These are phyloP conservation scores for Polymixis flavicincta DNA, from an alignment of 2,888 invertebrate genomes.

Conservation along the genomic window DNA sequence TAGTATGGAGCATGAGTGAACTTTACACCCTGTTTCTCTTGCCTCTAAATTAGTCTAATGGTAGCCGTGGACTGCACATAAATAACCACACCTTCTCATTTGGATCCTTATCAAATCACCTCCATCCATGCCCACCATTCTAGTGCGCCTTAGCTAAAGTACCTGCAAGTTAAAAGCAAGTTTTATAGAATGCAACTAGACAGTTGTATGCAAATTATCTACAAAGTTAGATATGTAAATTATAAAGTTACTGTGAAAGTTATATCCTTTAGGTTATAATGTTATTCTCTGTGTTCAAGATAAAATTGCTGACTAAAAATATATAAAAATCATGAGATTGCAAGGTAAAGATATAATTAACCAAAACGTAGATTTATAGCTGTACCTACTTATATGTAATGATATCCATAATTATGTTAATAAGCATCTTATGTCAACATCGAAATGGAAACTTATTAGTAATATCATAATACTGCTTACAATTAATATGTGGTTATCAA, in stretches of 20 bases:
- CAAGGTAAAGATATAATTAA: too few species aligned
- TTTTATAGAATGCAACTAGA: constrained; percentile 10
- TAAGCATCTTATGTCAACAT: background rate
- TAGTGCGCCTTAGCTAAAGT: background rate
- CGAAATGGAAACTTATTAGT: background rate
- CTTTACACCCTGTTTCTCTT: too few species aligned
- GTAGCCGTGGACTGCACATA: background rate
- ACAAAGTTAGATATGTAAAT: constrained; percentile 1
- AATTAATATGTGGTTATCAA: background rate
- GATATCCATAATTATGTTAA: background rate
- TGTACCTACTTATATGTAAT: background rate
- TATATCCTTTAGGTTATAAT: background rate
- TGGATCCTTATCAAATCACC: background rate
- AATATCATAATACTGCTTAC: background rate
- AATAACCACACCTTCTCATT: background rate
- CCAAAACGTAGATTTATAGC: background rate
- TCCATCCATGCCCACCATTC: background rate
- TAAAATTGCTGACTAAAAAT: background rate
- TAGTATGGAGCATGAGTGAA: too few species aligned
- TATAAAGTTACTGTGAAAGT: background rate
- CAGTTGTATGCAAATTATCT: constrained; percentile 16
- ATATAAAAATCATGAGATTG: too few species aligned
- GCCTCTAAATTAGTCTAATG: background rate
- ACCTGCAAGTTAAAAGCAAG: background rate
- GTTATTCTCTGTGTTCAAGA: background rate